Evolutionary conservation across 2,888 invertebrate genomes (phyloP).

Genomic region (Drosophila ustulata): DNA sequence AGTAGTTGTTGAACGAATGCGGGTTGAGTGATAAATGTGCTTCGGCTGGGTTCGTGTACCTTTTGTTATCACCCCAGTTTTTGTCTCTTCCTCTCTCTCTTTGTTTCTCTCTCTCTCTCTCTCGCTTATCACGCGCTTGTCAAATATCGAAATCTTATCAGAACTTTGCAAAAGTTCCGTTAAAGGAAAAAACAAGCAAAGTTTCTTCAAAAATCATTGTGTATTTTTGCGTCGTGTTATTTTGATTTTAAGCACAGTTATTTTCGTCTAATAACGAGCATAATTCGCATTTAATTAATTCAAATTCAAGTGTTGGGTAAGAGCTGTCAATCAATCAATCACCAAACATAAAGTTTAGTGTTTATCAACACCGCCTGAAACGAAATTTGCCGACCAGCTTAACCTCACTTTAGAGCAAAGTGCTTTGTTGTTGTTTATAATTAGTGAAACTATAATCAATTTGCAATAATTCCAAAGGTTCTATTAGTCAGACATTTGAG

Average conservation of each 20-base stretch:
- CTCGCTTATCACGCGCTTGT: constrained; percentile 47
- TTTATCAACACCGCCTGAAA: background rate
- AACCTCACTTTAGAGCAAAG: constrained; percentile 44
- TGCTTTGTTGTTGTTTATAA: constrained; percentile 32
- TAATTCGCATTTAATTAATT: background rate
- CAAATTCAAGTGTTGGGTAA: constrained; percentile 17
- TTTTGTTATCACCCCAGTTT: constrained; percentile 27
- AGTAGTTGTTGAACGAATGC: background rate
- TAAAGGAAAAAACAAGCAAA: constrained; percentile 8
- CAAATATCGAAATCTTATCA: constrained; percentile 56
- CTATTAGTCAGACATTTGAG: constrained; percentile 6
- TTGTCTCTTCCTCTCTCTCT: constrained; percentile 4
- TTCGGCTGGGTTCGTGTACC: constrained; percentile 2
- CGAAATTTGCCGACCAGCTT: constrained; percentile 6
- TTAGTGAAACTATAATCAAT: constrained; percentile 1
- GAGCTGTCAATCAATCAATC: constrained; percentile 4
- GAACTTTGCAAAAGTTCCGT: constrained; percentile 31
- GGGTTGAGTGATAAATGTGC: constrained; percentile 23
- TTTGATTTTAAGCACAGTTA: background rate
- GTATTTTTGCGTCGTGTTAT: constrained; percentile 50
- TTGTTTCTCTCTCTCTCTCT: background rate
- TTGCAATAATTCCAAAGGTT: constrained; percentile 8
- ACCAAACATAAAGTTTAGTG: background rate
- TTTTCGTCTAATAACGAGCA: background rate
- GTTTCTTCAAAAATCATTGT: constrained; percentile 47